Base-by-base conservation (phyloP, 1,140 invertebrate species). In the Diabrotica virgifera region DNA sequence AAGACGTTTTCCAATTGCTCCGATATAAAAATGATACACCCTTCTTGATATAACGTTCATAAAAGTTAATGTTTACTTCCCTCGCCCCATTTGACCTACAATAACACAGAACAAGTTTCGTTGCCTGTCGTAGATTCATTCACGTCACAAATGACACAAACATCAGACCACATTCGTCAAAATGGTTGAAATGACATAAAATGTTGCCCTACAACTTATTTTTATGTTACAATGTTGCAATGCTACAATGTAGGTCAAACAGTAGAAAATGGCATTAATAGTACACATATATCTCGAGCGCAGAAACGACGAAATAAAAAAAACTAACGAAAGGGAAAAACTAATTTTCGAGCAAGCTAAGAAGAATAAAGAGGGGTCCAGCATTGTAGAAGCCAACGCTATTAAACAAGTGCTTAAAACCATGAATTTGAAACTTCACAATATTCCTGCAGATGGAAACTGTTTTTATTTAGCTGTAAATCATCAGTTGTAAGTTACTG, bases 371-470 rank as follows among this genome's bases (percentile, higher is more conserved):
- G 82, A 85, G 76, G 91, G 92, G 2, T 87, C 87, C 36, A 84
- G 91, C 72, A 85, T 86, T 70, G 70, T 86, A 13, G 90, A 93
- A 79, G 82, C 84, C 5, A 82, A 87, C 75, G 80, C 85, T 53
- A 89, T 98, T 60, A 86, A 85, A 74, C 81, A 84, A 51, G 86
- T 90, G 67, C 80, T 97, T 14, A 81, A 83, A 64, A 78, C 86
- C 65, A 83, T 87, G 50, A 84, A 87, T 53, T 79, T 97, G 9
- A 82, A 85, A 75, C 83, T 96, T 60, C 84, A 88, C 78, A 85
- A 89, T 75, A 91, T 97, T 71, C 86, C 90, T 52, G 94, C 95
- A 56, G 94, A 98, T 85, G 95, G 95, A 38, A 92, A 97, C 80
- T 98, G 95, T 78, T 82, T 98, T 59, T 98, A 97, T 77, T 90